Percentiles rank a stretch among this genome's conserved stretches.
Evolutionary conservation across 2,888 invertebrate species (phyloP).

Genomic region (Philopedon plagiatum): DNA sequence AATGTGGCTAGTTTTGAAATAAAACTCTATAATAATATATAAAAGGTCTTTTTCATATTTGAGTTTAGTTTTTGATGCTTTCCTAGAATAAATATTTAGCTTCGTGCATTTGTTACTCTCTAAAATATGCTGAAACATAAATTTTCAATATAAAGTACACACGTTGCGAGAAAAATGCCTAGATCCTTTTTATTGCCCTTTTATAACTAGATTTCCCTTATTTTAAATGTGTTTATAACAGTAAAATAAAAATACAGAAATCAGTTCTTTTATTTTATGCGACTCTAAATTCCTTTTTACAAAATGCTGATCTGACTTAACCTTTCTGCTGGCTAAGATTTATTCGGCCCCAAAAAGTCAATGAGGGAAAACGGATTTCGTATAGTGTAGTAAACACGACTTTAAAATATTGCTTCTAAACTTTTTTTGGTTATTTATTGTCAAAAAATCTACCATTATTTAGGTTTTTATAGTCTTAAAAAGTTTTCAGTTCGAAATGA

Average conservation of each 20-base stretch:
- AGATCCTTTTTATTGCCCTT: no score
- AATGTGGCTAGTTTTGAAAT: no score
- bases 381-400: conserved; percentile 45
- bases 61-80: no score
- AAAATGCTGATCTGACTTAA: conserved; percentile 39
- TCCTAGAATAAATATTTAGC: no score
- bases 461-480: background rate
- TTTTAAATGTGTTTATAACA: background rate
- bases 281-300: conserved; percentile 30
- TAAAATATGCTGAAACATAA: no score
- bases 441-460: conserved; percentile 1
- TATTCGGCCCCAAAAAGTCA: conserved; percentile 45
- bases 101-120: no score
- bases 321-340: conserved; percentile 38
- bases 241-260: conserved; percentile 6
- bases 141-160: no score
- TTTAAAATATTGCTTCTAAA: conserved; percentile 44
- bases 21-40: no score
- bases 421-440: conserved; percentile 35
- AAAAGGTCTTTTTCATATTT: no score
- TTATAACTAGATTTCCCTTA: background rate
- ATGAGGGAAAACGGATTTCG: conserved; percentile 42
- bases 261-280: conserved; percentile 22
- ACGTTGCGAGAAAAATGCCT: no score
- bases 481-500: background rate